Base-by-base conservation (phyloP, 2,113 vertebrate genomes). In the Laticauda colubrina region DNA sequence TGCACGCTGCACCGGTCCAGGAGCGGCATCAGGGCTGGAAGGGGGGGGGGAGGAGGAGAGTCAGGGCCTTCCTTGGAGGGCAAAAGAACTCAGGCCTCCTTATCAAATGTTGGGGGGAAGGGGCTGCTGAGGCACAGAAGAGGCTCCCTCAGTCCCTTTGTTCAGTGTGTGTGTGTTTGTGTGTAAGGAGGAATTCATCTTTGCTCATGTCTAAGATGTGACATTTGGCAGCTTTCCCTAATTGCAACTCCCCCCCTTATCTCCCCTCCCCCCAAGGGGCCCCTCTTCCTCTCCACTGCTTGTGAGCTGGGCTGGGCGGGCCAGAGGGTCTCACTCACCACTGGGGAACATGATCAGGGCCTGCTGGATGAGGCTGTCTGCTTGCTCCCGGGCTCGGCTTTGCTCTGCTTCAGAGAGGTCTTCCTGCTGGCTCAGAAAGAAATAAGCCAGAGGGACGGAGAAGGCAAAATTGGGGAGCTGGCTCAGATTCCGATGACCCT, bases 391-490 rank as follows among this genome's bases (percentile, higher is more conserved):
- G 2, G 97, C 96, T 8, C 96, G 97, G 69, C 95, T 88, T 3
- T 95, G 96, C 97, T 99, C 98, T 53, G 97, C 96, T 48, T 98
- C 97, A 0, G 97, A 94, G n/a, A 98, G 85, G 89, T 98, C 98
- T 14, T 99, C 98, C 94, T 98, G 98, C 97, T 98, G 98, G 96
- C 99, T 99, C 94, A 98, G 97, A 89, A 98, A 98, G 95, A 98
- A 99, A 95, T 98, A 97, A 1, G 98, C 98, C 97, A 99, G 97
- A 0, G 99, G 98, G 88, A 98, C 97, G 0, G 99, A 99, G 96
- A 99, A 99, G 89, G 98, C 98, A 94, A 99, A 99, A 96, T 99
- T 99, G 88, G 99, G 99, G 95, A 99, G 98, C 98, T 99, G 99
- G 90, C 98, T 99, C 91, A 99, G 96, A 97, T 99, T 99, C 94